These are phyloP conservation scores for Agelastica alni DNA, from an alignment of 2,888 invertebrate species.

Conservation along the genomic window DNA sequence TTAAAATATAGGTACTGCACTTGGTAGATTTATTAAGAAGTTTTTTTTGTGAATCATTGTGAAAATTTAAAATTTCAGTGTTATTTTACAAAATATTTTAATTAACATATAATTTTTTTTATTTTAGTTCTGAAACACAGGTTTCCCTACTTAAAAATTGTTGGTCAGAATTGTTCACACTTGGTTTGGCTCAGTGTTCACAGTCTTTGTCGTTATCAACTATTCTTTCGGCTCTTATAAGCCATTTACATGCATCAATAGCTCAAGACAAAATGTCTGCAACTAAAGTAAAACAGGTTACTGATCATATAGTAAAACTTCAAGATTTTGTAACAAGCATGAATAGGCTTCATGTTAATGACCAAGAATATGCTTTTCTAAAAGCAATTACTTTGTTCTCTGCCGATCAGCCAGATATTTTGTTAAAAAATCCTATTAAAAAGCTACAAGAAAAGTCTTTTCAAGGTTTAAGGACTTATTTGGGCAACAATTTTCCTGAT, in stretches of 20 bases:
- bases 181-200: constrained; percentile 88
- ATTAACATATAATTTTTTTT: too few species aligned
- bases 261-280: constrained; percentile 78
- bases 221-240: constrained; percentile 80
- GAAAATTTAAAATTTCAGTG: too few species aligned
- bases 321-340: constrained; percentile 81
- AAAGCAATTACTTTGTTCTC: constrained; percentile 75
- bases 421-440: constrained; percentile 60
- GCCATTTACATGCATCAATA: constrained; percentile 77
- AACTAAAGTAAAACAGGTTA: constrained; percentile 71
- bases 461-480: constrained; percentile 61
- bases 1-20: too few species aligned
- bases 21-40: too few species aligned
- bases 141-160: constrained; percentile 81
- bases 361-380: constrained; percentile 86
- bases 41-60: too few species aligned
- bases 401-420: constrained; percentile 60
- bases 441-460: constrained; percentile 66
- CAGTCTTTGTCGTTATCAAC: constrained; percentile 76
- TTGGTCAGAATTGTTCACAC: constrained; percentile 91
- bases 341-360: constrained; percentile 75
- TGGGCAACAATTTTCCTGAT: constrained; percentile 56
- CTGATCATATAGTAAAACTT: constrained; percentile 78
- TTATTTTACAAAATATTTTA: too few species aligned
- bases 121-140: constrained; percentile 77